phyloP scores from a whole-genome alignment of 2,797 vertebrate species.

The Phoeniculus purpureus region DNA sequence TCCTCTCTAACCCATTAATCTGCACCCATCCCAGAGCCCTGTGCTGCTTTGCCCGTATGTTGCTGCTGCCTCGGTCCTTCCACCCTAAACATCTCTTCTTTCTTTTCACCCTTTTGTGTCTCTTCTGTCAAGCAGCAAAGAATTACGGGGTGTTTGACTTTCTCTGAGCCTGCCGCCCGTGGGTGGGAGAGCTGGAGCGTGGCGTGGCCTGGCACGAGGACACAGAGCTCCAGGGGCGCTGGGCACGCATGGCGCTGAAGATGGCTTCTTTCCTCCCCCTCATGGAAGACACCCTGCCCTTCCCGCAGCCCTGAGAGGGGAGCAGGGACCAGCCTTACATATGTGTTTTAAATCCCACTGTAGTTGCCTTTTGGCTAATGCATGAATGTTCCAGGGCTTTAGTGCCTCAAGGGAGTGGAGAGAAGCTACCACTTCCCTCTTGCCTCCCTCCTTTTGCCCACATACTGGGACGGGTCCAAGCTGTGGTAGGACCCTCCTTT shows the following conservation, averaged over 20 bases:
- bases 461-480: rapidly evolving
- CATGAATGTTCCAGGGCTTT: conserved; percentile 62
- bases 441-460: background rate
- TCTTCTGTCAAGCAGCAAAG: conserved; percentile 85
- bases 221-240: conserved; percentile 68
- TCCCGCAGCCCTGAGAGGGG: conserved; percentile 40
- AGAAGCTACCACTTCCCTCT: background rate
- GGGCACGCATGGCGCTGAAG: conserved; percentile 70
- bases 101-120: conserved; percentile 80
- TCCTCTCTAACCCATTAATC: conserved; percentile 66
- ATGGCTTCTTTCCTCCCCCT: conserved; percentile 71
- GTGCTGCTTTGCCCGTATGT: conserved; percentile 68
- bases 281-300: conserved; percentile 40
- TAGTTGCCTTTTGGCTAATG: conserved; percentile 46
- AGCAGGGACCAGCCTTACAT: conserved; percentile 41
- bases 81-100: conserved; percentile 71
- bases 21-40: conserved; percentile 61
- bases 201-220: conserved; percentile 74
- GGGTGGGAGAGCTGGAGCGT: conserved; percentile 76
- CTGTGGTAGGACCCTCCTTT: background rate
- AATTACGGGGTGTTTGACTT: conserved; percentile 88
- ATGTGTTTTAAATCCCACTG: background rate
- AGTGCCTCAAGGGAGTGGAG: conserved; percentile 29
- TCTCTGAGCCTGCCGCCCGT: conserved; percentile 79
- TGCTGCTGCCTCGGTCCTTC: conserved; percentile 35